phyloP scores from a whole-genome alignment of 1,140 invertebrate species.

The Aphidius ervi region DNA sequence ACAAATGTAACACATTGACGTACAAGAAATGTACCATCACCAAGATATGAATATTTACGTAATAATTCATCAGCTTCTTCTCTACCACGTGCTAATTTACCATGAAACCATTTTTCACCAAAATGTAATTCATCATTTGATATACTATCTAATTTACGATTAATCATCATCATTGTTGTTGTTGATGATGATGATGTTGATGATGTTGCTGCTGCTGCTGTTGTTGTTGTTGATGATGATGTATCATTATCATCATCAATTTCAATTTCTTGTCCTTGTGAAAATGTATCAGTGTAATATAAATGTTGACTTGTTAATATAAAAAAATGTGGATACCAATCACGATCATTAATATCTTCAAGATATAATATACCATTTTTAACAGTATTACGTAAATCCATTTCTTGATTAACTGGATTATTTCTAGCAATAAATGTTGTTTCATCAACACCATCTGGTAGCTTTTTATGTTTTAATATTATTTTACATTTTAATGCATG shows the following conservation, averaged over 20 bases:
- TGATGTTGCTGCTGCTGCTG: not conserved
- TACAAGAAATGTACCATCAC: slow-evolving; percentile 94
- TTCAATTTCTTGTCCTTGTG: slow-evolving; percentile 52
- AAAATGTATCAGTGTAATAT: slow-evolving; percentile 75
- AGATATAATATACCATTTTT: slow-evolving; percentile 90
- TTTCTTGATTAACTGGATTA: slow-evolving; percentile 59
- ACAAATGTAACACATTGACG: slow-evolving; percentile 93
- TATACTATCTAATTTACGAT: slow-evolving; percentile 35
- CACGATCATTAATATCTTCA: slow-evolving; percentile 82
- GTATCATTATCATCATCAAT: slow-evolving; percentile 47
- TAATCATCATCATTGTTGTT: slow-evolving; percentile 3
- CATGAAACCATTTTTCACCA: slow-evolving; percentile 95
- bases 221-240: not conserved
- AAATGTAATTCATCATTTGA: slow-evolving; percentile 82
- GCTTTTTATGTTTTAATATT: slow-evolving; percentile 90
- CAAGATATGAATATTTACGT: slow-evolving; percentile 75
- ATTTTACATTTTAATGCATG: slow-evolving; percentile 73
- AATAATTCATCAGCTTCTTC: slow-evolving; percentile 75
- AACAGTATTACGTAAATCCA: slow-evolving; percentile 82
- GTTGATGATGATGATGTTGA: not conserved
- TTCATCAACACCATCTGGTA: slow-evolving; percentile 82
- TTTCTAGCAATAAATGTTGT: slow-evolving; percentile 61
- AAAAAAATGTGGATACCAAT: slow-evolving; percentile 94
- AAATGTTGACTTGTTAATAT: slow-evolving; percentile 86
- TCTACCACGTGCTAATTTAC: slow-evolving; percentile 73